phyloP scores from a whole-genome alignment of 2,113 vertebrate species.

The Mugil cephalus region DNA sequence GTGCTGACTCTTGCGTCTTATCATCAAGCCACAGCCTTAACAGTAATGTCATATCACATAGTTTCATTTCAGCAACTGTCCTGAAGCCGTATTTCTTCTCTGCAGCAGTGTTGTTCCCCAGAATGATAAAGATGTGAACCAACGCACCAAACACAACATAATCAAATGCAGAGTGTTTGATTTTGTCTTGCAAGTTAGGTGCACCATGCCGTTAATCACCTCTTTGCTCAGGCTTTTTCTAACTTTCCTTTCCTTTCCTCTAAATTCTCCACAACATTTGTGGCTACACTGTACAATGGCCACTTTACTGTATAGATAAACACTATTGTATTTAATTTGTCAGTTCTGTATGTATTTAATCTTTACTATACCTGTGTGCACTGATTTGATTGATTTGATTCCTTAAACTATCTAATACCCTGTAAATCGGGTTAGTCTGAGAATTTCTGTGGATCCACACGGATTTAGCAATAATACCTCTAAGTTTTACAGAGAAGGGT shows the following conservation, averaged over 20 bases:
- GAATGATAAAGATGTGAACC: not conserved
- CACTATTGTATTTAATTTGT: too few relatives aligned
- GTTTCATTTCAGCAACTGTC: constrained; percentile 10
- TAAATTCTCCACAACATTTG: not conserved
- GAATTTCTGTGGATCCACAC: too few relatives aligned
- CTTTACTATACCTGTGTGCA: too few relatives aligned
- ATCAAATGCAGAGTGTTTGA: not conserved
- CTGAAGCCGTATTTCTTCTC: not conserved
- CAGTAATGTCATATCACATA: constrained; percentile 2
- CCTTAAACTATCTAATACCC: too few relatives aligned
- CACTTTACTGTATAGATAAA: not conserved
- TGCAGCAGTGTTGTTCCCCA: not conserved
- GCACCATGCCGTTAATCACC: not conserved
- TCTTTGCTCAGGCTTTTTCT: not conserved
- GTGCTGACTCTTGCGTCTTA: constrained; percentile 28
- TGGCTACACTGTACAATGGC: not conserved
- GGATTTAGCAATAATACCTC: too few relatives aligned
- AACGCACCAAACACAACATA: not conserved
- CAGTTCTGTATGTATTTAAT: too few relatives aligned
- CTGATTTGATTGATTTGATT: too few relatives aligned
- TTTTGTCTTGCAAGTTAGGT: not conserved
- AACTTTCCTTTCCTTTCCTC: not conserved
- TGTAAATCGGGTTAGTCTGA: too few relatives aligned
- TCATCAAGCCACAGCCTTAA: constrained; percentile 32
- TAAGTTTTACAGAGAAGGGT: too few relatives aligned